Evolutionary conservation across 2,888 invertebrate genomes (phyloP), one percentile per base, ranked within the genome.

Genomic region (Phanerotoma sp.): DNA sequence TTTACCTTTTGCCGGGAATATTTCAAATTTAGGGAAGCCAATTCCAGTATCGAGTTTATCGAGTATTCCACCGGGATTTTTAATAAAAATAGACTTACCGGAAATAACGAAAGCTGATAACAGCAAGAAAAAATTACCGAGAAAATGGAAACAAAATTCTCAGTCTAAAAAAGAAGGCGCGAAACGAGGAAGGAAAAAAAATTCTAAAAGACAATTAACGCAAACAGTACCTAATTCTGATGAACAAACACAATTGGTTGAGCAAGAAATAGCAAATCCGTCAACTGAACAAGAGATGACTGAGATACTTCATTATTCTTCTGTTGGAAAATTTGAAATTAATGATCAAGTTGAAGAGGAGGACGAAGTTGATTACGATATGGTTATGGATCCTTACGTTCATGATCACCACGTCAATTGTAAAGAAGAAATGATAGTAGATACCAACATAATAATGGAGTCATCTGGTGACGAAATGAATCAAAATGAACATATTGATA

Each of bases 31-130:
- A 30, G 77, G 75, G 4, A 67, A 71, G 22, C 77, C 77, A 3
- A 77, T 77, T 54, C 77, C 75, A 11, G 77, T 77, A 1, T 63
- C 75, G 28, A 77, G 77, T 63, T 61, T 77, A 7, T 71, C 77
- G 10, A 73, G 73, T 51, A 76, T 77, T 47, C 77, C 77, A 10
- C 77, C 77, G 5, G 77, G 77, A 25, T 63, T 77, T 15, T 54
- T 77, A 15, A 75, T 77, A 18, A 77, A 77, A 54, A 77, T 77
- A 15, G 69, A 76, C 59, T 58, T 77, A 6, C 76, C 77, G 1
- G 72, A 73, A 10, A 70, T 70, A 46, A 61, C 62, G 4, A 61
- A 40, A 7, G 60, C 64, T 10, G 65, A 57, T 35, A 51, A 49
- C 2, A 13, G 40, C 1, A 68, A 67, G 42, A 18, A 45, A 1